Conservation (phyloP, 1,140 invertebrate genomes). For the Anoplophora glabripennis region DNA sequence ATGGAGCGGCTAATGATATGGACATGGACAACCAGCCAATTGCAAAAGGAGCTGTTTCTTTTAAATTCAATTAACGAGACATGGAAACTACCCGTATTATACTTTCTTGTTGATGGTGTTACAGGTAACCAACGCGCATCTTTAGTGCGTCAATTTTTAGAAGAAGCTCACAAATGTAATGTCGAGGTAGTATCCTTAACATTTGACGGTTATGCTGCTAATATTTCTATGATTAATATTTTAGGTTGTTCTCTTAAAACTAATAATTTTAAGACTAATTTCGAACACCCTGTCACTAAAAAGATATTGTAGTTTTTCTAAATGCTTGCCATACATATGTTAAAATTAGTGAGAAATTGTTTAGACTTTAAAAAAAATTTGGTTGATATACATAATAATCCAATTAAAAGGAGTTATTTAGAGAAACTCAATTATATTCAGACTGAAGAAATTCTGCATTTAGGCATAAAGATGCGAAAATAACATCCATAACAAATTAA, state of each 20-base stretch:
- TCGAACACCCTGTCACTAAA: background rate
- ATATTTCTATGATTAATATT: background rate
- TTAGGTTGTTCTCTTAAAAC: background rate
- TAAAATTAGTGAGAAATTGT: conserved; percentile 8
- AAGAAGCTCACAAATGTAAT: too few species aligned
- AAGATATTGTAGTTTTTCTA: background rate
- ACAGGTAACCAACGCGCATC: too few species aligned
- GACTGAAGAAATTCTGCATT: background rate
- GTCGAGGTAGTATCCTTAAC: background rate
- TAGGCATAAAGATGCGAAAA: conserved; percentile 12
- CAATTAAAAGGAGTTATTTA: background rate
- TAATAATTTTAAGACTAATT: background rate
- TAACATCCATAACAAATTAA: conserved; percentile 1
- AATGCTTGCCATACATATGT: conserved; percentile 2
- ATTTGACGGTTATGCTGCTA: background rate
- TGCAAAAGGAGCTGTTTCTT: too few species aligned
- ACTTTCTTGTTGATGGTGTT: too few species aligned
- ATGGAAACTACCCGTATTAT: too few species aligned
- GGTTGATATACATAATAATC: background rate
- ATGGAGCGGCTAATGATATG: too few species aligned
- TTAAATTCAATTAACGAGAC: too few species aligned
- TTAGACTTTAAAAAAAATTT: background rate
- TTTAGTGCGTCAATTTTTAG: too few species aligned
- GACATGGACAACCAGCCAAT: too few species aligned
- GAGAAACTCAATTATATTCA: conserved; percentile 2